Percentiles rank a stretch among this genome's conserved stretches.
phyloP scores from a whole-genome alignment of 1,140 invertebrate genomes.

The Anagrus nilaparvatae region DNA sequence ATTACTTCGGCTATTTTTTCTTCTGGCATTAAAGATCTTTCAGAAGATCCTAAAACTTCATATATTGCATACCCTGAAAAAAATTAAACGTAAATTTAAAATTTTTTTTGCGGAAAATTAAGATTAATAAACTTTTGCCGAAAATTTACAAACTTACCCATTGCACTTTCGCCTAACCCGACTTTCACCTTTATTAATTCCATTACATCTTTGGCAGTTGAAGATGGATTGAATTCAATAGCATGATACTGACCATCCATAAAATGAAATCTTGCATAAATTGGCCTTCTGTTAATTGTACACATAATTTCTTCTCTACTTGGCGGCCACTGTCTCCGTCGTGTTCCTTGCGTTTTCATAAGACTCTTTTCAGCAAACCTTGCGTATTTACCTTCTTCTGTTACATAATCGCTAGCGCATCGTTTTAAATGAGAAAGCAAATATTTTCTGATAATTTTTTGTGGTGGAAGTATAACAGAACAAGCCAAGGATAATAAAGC shows the following conservation, averaged over 20 bases:
- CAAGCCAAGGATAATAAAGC: conserved; percentile 80
- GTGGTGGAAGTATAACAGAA: conserved; percentile 76
- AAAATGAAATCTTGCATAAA: conserved; percentile 85
- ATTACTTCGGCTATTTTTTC: conserved; percentile 91
- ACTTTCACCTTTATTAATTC: conserved; percentile 87
- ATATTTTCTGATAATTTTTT: conserved; percentile 75
- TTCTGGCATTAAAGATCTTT: conserved; percentile 69
- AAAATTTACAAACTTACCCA: conserved; percentile 41
- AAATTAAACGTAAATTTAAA: conserved; percentile 4
- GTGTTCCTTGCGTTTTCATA: conserved; percentile 73
- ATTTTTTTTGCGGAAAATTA: conserved; percentile 5
- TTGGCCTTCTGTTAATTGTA: conserved; percentile 79
- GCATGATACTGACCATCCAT: conserved; percentile 93
- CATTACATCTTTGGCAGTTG: conserved; percentile 83
- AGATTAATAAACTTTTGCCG: neutral
- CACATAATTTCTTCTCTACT: conserved; percentile 88
- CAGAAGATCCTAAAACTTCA: conserved; percentile 69
- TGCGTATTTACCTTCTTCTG: conserved; percentile 91
- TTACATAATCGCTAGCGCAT: conserved; percentile 78
- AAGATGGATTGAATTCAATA: conserved; percentile 89
- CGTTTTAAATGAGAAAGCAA: conserved; percentile 83
- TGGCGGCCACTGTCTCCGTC: conserved; percentile 81
- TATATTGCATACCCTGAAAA: conserved; percentile 63
- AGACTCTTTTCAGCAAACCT: conserved; percentile 88
- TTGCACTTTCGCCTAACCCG: conserved; percentile 72